phyloP scores from a whole-genome alignment of 2,888 invertebrate species.

The Drosophila kambysellisi region DNA sequence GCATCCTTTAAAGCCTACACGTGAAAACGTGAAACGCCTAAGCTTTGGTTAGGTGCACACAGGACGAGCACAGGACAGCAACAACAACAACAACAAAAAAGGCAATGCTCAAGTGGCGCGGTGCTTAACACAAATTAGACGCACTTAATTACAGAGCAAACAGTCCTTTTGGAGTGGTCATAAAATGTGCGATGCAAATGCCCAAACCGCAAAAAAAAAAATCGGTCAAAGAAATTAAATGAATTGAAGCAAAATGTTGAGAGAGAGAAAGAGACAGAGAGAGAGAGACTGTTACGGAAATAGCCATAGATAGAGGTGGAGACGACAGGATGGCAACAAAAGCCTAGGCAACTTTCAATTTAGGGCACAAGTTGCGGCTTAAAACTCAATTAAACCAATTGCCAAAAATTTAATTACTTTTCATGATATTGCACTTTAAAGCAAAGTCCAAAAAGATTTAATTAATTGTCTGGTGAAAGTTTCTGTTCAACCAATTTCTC shows the following conservation, averaged over 20 bases:
- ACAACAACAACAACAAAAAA: conserved; percentile 31
- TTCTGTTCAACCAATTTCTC: conserved; percentile 47
- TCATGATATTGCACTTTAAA: conserved; percentile 39
- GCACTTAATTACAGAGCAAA: conserved; percentile 80
- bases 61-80: conserved; percentile 17
- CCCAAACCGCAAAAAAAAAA: conserved; percentile 40
- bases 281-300: conserved; percentile 7
- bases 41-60: conserved; percentile 33
- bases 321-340: neutral
- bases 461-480: conserved; percentile 15
- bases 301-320: conserved; percentile 4
- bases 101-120: conserved; percentile 69
- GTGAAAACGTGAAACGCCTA: conserved; percentile 28
- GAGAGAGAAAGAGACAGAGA: neutral
- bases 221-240: conserved; percentile 8
- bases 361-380: conserved; percentile 63
- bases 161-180: conserved; percentile 58
- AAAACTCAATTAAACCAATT: conserved; percentile 79
- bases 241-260: conserved; percentile 6
- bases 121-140: conserved; percentile 80
- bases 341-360: conserved; percentile 55
- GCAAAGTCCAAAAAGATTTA: conserved; percentile 10
- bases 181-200: conserved; percentile 62
- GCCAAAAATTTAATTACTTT: conserved; percentile 74
- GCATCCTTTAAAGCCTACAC: conserved; percentile 60